Base-by-base conservation (phyloP, 1,140 invertebrate species). In the Macrosteles quadrilineatus region DNA sequence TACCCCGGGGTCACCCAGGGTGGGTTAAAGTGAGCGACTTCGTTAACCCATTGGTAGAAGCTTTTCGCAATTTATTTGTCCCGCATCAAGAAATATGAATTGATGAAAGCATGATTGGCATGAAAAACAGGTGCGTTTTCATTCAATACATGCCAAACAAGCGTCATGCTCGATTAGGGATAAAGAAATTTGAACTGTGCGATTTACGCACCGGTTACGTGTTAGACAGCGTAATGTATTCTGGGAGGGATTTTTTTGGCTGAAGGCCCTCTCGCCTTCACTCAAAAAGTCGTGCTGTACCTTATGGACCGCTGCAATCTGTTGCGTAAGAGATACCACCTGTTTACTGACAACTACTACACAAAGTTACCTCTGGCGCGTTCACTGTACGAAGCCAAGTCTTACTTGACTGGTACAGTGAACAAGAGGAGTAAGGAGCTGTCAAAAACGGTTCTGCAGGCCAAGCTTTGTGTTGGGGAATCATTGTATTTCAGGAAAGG, bases 181-280 rank as follows among this genome's bases (percentile, higher is more conserved):
- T 53, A 53, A 53, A 53, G 9, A 53, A 53, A 21, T 53, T 53
- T 53, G 47, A 53, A 53, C 19, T 53, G 11, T 53, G 47, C 19
- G 47, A 53, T 19, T 53, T 19, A 11, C 11, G 4, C 47, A 53
- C 47, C 11, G 6, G 9, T 11, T 53, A 53, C 21, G 47, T 53
- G 6, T 6, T 53, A 4, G 11, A 53, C 11, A 17, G 11, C 4
- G 47, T 19, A 11, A 17, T 53, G 21, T 53, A 53, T 53, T 53
- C 47, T 11, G 47, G 47, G 4, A 6, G 21, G 9, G 47, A 53
- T n/a, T 19, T 53, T 53, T 19, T 53, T 53, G 19, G 47, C n/a
- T n/a, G 47, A 53, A 6, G 19, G 47, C 4, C 11, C 6, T 11
- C 11, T 14, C 21, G 4, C 6, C 4, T 53, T 53, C 19, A 53